phyloP scores from a whole-genome alignment of 2,113 vertebrate genomes.

The Nyctereutes procyonoides region DNA sequence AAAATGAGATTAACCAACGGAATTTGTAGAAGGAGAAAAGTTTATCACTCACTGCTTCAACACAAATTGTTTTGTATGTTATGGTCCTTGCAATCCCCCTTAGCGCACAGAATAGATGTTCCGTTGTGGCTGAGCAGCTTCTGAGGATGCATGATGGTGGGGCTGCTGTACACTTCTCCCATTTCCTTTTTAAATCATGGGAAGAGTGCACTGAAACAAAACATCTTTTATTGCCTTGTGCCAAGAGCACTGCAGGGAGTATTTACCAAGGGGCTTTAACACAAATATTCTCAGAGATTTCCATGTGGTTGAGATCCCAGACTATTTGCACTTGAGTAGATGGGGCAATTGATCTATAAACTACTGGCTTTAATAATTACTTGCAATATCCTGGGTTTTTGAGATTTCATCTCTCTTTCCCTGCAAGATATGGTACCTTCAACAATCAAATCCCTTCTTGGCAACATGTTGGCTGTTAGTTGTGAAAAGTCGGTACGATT shows the following conservation, averaged over 20 bases:
- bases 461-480: neutral
- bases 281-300: slow-evolving; percentile 36
- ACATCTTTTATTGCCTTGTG: neutral
- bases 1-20: neutral
- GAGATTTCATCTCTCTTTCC: neutral
- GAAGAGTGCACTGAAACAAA: neutral
- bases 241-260: neutral
- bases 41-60: neutral
- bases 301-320: neutral
- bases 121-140: neutral
- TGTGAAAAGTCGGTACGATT: neutral
- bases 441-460: neutral
- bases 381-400: neutral
- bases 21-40: neutral
- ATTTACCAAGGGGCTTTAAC: neutral
- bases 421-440: neutral
- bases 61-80: neutral
- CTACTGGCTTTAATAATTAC: neutral
- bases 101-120: neutral
- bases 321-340: neutral
- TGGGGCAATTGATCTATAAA: neutral
- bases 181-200: neutral
- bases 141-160: neutral
- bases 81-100: neutral
- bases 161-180: neutral